Base-by-base conservation (phyloP, 2,888 invertebrate genomes). In the Dysmachus trigonus region DNA sequence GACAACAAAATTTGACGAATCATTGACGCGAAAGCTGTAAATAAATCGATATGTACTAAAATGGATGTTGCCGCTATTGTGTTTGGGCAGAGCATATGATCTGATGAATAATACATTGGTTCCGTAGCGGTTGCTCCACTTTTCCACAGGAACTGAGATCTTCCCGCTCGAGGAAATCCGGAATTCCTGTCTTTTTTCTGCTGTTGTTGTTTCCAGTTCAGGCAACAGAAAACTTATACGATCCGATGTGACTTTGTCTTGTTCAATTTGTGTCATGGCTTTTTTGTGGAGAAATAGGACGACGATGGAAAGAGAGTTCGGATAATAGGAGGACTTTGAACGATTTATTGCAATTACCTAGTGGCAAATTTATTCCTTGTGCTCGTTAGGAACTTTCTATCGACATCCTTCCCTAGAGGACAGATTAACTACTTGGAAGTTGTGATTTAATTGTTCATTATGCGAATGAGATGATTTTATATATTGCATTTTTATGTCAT, bases 1-100 rank as follows among this genome's bases (percentile, higher is more conserved):
- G 86, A 86, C 84, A 86, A 35, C 72, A 86, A 84, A 77, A 62
- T 85, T 86, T 85, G 77, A 83, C 85, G 84, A 85, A 86, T 85
- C 83, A 86, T 86, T 86, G 86, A 86, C 86, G 84, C 84, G 86
- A 72, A 30, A 74, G 82, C 30, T 38, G 82, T 35, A 71, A 82
- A 18, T 51, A 79, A 79, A 79, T 79, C 79, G 79, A 79, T 79
- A 79, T 47, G 22, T 18, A 33, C 30, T 79, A 27, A 31, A 79
- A 27, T 38, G 51, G 79, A 79, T 79, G 79, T 22, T 51, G 51
- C 51, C 51, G 51, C 51, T 31, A 51, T 51, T 47, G 51, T 31
- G 31, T 13, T 62, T 10, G 27, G 10, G 22, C 18, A 18, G 22
- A 51, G 51, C n/a, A 77, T 30, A 79, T 77, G 51, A 79, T 51